These are phyloP conservation scores for Spondyliosoma cantharus DNA, from an alignment of 2,797 vertebrate genomes.

Conservation along the genomic window DNA sequence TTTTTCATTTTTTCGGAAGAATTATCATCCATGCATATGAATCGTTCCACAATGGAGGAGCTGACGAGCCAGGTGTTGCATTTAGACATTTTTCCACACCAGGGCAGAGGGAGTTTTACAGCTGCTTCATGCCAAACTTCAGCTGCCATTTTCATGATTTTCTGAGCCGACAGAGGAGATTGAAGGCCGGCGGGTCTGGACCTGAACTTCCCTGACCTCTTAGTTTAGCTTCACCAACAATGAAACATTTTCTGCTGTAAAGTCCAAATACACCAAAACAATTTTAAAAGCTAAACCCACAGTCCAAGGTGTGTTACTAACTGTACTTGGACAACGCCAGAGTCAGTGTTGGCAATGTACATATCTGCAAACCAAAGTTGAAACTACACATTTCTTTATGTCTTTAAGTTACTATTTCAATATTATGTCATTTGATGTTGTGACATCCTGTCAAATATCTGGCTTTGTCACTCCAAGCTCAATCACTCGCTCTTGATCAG, in stretches of 20 bases:
- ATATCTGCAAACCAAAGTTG: too few species aligned
- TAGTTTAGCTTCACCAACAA: not conserved
- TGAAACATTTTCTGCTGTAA: not conserved
- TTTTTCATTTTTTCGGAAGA: not conserved
- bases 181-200: not conserved
- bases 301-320: too few species aligned
- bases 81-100: slow-evolving; percentile 2
- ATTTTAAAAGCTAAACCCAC: not conserved
- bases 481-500: too few species aligned
- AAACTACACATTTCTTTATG: too few species aligned
- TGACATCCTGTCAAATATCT: too few species aligned
- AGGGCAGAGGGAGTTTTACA: not conserved
- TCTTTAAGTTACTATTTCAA: too few species aligned
- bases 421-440: too few species aligned
- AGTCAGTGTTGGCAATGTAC: too few species aligned
- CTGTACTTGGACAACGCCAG: too few species aligned
- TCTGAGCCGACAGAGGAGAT: not conserved
- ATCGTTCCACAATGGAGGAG: slow-evolving; percentile 18
- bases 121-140: not conserved
- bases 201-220: slow-evolving; percentile 1
- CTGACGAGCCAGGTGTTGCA: slow-evolving; percentile 24
- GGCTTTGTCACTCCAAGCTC: too few species aligned
- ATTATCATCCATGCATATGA: slow-evolving; percentile 31
- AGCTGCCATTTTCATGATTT: not conserved
- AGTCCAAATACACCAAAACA: not conserved